A percentile compares a stretch with the other conserved stretches of the same genome.
Conservation (phyloP, 2,888 invertebrate genomes). For the Taenaris catops region DNA sequence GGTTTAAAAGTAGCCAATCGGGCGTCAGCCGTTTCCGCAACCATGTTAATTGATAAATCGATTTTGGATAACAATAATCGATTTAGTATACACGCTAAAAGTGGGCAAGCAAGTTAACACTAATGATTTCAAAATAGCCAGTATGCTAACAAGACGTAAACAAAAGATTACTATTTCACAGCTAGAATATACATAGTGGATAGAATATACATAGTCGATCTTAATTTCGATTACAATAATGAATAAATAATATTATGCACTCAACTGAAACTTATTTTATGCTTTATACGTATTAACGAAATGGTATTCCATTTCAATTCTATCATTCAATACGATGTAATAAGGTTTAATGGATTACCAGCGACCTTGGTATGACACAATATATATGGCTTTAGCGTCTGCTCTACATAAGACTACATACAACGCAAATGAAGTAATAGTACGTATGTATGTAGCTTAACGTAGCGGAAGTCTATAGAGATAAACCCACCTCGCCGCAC, state of each 20-base stretch:
- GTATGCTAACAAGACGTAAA: conserved; percentile 63
- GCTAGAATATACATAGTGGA: no score
- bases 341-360: conserved; percentile 5
- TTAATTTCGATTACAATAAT: neutral
- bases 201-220: no score
- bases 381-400: no score
- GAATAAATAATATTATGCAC: neutral
- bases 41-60: conserved; percentile 25
- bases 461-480: no score
- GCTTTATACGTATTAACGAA: conserved; percentile 3
- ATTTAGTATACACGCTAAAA: conserved; percentile 42
- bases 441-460: no score
- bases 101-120: conserved; percentile 39
- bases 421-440: no score
- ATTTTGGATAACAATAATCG: conserved; percentile 26
- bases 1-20: conserved; percentile 12
- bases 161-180: conserved; percentile 47
- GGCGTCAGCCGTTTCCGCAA: conserved; percentile 18
- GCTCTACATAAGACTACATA: no score
- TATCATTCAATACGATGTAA: conserved; percentile 3
- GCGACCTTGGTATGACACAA: conserved; percentile 17
- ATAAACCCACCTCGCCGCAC: no score
- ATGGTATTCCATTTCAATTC: no score
- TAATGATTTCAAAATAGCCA: conserved; percentile 62
- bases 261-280: conserved; percentile 3